A percentile compares a stretch with the other conserved stretches of the same genome.
Conservation (phyloP, 64 coral and sea anemone species). For the Actinia tenebrosa region DNA sequence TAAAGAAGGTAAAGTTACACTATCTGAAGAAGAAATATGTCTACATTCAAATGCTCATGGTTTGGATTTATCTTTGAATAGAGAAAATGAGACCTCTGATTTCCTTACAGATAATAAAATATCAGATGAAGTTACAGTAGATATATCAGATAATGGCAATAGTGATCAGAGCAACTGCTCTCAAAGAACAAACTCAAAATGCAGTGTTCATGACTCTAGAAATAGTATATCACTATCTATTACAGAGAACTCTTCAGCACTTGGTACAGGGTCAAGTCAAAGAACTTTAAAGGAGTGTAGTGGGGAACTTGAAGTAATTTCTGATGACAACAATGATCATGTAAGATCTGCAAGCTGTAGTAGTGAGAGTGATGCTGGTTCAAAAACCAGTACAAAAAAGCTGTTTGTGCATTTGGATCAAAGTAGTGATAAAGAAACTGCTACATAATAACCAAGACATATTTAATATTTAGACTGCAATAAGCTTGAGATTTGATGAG, state of each 20-base stretch:
- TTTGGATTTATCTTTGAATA: not conserved
- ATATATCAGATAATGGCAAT: not conserved
- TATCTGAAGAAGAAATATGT: not conserved
- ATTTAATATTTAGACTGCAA: no score
- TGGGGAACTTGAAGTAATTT: conserved; percentile 1
- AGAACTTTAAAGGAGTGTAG: conserved; percentile 10
- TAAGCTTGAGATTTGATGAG: no score
- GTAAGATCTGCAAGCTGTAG: not conserved
- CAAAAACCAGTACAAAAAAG: not conserved
- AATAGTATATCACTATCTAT: not conserved
- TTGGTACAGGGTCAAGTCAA: not conserved
- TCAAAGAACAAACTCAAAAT: not conserved
- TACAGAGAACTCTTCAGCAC: not conserved
- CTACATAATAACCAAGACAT: not conserved
- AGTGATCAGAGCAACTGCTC: not conserved
- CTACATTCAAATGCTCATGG: not conserved
- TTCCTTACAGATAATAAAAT: not conserved
- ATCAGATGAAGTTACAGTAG: not conserved
- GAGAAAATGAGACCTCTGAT: not conserved
- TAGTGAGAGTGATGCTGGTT: not conserved
- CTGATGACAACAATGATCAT: not conserved
- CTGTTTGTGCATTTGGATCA: not conserved
- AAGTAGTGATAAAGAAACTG: conserved; percentile 3
- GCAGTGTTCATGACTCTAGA: not conserved
- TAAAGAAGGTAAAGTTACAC: not conserved